Percentiles rank a stretch among this genome's conserved stretches.
Evolutionary conservation across 37 sponge, comb jelly and placozoan species (phyloP).

Genomic region (Geodia barretti): DNA sequence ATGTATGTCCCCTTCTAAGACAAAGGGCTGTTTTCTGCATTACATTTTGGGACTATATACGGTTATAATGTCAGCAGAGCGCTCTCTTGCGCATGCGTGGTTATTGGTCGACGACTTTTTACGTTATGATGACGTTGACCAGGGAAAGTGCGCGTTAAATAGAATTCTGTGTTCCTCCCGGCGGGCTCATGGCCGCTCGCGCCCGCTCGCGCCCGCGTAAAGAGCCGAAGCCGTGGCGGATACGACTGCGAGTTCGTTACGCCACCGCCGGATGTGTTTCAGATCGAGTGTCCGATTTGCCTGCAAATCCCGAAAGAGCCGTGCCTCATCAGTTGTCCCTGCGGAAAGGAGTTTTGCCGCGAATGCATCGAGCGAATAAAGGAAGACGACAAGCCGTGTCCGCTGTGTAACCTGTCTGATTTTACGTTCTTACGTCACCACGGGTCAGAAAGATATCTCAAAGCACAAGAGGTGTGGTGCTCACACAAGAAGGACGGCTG

Average conservation of each 20-base stretch:
- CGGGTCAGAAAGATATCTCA: conserved; percentile 28
- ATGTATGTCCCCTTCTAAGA: conserved; percentile 63
- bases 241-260: conserved; percentile 49
- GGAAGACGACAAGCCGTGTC: conserved; percentile 17
- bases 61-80: too few relatives aligned
- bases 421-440: conserved; percentile 42
- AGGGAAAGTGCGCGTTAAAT: too few relatives aligned
- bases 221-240: conserved; percentile 11
- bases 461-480: conserved; percentile 37
- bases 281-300: conserved; percentile 51
- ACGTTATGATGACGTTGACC: too few relatives aligned
- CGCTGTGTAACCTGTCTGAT: conserved; percentile 22
- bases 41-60: too few relatives aligned
- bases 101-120: too few relatives aligned
- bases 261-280: conserved; percentile 19
- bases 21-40: background rate
- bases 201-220: background rate
- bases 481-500: conserved; percentile 31
- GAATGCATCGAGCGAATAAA: conserved; percentile 32
- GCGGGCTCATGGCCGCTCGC: background rate
- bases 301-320: conserved; percentile 33
- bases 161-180: too few relatives aligned
- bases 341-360: conserved; percentile 55
- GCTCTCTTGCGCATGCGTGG: background rate
- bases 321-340: conserved; percentile 52